Evolutionary conservation across 2,888 invertebrate species (phyloP), one percentile per base, ranked within the genome.

Genomic region (Toxonevra muliebris): DNA sequence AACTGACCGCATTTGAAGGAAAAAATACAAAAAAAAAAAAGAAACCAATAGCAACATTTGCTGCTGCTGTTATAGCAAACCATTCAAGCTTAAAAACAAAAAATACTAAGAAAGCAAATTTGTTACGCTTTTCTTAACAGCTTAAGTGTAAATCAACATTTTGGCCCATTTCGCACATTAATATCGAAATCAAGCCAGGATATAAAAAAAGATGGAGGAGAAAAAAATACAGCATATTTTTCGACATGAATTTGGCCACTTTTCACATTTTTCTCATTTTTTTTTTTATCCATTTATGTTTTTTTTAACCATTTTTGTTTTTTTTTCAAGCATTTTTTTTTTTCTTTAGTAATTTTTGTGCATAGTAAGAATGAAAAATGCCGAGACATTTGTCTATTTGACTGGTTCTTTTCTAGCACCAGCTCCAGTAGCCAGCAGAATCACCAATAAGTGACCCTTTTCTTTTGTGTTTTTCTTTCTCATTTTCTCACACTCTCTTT

Each of bases 351-450:
- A 7, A 50, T 45, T 54, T 57, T 42, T 42, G 8, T 65, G 30
- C 15, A 52, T 11, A 20, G 43, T 19, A 53, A 43, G 20, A 57
- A 63, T 79, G 73, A 80, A 74, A 79, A 77, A 79, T 80, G 76
- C 72, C 71, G 71, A 73, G 76, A 71, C 77, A 80, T 80, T 80
- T 80, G 78, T 80, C 75, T 76, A 75, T 78, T 76, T 69, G 71
- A 69, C 69, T 65, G 62, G 60, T 64, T 65, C 12, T 30, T 4
- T 17, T 69, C 54, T 54, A 42, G 53, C 41, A 17, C 12, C 11
- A 12, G 15, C 58, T 74, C 67, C 70, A 57, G 58, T 60, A 66
- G 53, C 52, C 12, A 50, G 15, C 45, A 55, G 60, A 61, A 1
- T 15, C 59, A 66, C 60, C 52, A 53, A 52, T 7, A 66, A 65